These are phyloP conservation scores for Phaethon lepturus DNA, from an alignment of 2,113 vertebrate species.

Conservation along the genomic window DNA sequence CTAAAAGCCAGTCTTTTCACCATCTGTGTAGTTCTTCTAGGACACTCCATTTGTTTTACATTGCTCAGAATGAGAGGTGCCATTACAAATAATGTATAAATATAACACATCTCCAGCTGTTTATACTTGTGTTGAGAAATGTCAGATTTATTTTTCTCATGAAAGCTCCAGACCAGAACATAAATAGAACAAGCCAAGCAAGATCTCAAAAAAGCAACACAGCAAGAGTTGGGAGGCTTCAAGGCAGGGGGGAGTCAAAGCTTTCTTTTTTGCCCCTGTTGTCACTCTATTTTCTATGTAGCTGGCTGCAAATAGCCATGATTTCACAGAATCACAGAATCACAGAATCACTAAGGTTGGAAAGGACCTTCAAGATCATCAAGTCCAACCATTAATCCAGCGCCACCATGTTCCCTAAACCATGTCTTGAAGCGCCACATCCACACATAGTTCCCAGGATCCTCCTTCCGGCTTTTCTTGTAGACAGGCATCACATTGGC, in stretches of 20 bases:
- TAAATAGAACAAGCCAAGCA: slow-evolving; percentile 63
- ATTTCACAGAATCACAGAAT: no score
- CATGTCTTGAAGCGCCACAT: no score
- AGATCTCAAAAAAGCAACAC: slow-evolving; percentile 68
- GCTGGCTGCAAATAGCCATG: neutral
- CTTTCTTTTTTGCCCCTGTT: neutral
- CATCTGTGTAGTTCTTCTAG: neutral
- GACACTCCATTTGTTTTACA: neutral
- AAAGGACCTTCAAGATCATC: no score
- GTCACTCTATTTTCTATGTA: neutral
- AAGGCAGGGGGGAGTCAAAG: neutral
- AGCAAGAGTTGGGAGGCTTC: slow-evolving; percentile 30
- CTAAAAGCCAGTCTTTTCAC: neutral
- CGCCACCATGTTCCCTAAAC: no score
- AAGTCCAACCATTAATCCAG: no score
- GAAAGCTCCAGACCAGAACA: slow-evolving; percentile 65
- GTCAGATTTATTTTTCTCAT: slow-evolving; percentile 74
- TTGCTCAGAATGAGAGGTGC: neutral
- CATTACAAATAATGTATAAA: slow-evolving; percentile 62
- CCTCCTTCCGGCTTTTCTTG: no score
- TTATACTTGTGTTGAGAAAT: slow-evolving; percentile 73
- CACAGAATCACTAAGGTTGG: no score
- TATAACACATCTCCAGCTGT: slow-evolving; percentile 41
- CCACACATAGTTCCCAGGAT: no score
- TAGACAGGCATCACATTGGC: no score